Evolutionary conservation across 2,113 vertebrate species (phyloP).

Genomic region (Apodemus speciosus): DNA sequence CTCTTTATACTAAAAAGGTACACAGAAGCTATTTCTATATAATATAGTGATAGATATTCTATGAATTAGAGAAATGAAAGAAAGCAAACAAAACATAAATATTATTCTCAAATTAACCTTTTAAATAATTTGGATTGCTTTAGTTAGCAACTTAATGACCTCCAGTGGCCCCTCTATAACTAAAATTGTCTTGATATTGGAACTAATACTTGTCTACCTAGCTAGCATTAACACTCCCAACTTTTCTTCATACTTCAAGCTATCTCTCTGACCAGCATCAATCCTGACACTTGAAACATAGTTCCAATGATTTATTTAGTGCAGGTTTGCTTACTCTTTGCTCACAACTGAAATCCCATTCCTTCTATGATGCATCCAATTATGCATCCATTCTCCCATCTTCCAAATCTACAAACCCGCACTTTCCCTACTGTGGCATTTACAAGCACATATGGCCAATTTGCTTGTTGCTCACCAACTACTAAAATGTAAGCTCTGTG

Average conservation of each 20-base stretch:
- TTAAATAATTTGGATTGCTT: neutral
- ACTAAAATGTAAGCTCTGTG: neutral
- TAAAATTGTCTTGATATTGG: neutral
- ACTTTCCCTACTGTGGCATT: neutral
- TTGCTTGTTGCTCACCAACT: neutral
- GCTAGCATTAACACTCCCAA: neutral
- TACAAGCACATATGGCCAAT: neutral
- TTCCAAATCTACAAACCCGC: neutral
- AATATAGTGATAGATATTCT: neutral
- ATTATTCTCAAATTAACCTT: constrained; percentile 25
- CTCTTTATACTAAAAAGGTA: constrained; percentile 20
- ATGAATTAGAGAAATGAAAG: constrained; percentile 26
- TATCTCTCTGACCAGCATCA: neutral
- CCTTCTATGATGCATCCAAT: neutral
- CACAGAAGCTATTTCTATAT: neutral
- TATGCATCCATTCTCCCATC: neutral
- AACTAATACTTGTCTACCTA: neutral
- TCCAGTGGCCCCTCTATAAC: neutral
- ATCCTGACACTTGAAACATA: neutral
- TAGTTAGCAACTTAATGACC: neutral
- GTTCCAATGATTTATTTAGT: neutral
- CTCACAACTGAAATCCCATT: neutral
- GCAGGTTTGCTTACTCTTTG: neutral
- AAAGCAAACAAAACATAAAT: constrained; percentile 27
- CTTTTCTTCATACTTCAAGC: neutral